Evolutionary conservation across 2,888 invertebrate genomes (phyloP).

Genomic region (Polyommatus iphigenia): DNA sequence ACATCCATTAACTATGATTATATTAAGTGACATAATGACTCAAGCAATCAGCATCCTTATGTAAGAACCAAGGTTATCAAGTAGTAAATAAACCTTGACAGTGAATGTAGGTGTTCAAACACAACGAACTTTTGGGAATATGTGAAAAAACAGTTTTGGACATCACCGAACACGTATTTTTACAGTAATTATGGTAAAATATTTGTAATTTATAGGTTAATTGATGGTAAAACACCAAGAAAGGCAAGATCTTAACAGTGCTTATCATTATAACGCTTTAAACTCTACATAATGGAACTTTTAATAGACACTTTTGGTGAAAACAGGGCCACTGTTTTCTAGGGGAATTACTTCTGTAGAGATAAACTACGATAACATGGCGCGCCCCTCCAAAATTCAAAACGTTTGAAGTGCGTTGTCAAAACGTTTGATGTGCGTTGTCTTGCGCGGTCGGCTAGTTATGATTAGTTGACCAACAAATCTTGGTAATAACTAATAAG

Average conservation of each 20-base stretch:
- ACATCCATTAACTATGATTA: background rate
- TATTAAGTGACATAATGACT: constrained; percentile 25
- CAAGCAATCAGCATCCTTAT: constrained; percentile 28
- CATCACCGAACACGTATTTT: background rate
- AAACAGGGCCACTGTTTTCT: no score
- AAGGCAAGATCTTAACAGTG: background rate
- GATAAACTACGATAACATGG: no score
- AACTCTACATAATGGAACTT: no score
- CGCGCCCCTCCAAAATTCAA: no score
- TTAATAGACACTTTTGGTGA: no score
- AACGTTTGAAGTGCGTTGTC: no score
- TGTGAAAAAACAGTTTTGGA: background rate
- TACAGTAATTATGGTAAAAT: background rate
- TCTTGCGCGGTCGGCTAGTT: no score
- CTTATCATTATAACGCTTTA: background rate
- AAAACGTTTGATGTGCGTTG: no score
- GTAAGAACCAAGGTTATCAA: constrained; percentile 38
- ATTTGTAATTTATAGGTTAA: background rate
- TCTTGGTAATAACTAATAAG: no score
- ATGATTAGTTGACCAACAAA: no score
- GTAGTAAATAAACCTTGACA: constrained; percentile 44
- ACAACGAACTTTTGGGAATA: constrained; percentile 19
- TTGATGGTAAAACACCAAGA: no score
- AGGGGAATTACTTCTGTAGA: no score
- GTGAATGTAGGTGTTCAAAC: constrained; percentile 37